These are phyloP conservation scores for Siniperca obscura DNA, from an alignment of 2,797 vertebrate genomes.

Conservation along the genomic window DNA sequence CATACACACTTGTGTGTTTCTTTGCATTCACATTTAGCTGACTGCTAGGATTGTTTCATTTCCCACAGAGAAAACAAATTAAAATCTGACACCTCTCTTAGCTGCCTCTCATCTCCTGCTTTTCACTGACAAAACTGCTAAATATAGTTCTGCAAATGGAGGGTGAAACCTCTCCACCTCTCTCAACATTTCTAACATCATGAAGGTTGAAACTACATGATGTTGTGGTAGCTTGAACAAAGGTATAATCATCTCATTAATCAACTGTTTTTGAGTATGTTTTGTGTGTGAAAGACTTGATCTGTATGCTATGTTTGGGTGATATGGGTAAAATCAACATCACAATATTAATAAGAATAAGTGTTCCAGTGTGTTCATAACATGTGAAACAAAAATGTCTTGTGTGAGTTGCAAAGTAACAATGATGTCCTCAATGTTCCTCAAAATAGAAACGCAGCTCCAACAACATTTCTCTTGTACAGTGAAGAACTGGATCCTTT, in stretches of 20 bases:
- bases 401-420: background rate
- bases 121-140: slow-evolving; percentile 69
- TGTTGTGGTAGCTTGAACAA: slow-evolving; percentile 38
- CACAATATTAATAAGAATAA: background rate
- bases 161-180: slow-evolving; percentile 68
- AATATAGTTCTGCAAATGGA: slow-evolving; percentile 68
- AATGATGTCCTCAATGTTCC: background rate
- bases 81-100: slow-evolving; percentile 76
- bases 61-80: slow-evolving; percentile 78
- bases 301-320: background rate
- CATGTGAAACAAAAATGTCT: too few relatives aligned
- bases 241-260: slow-evolving; percentile 30
- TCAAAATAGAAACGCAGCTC: background rate
- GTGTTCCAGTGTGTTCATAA: background rate
- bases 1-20: slow-evolving; percentile 9
- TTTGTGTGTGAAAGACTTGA: background rate
- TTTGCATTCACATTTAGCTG: slow-evolving; percentile 34
- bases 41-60: slow-evolving; percentile 59
- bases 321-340: background rate
- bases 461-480: slow-evolving; percentile 6
- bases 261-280: background rate
- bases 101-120: slow-evolving; percentile 70
- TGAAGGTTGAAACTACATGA: slow-evolving; percentile 25
- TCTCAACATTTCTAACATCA: slow-evolving; percentile 23
- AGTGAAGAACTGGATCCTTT: slow-evolving; percentile 16